Conservation (phyloP, 2,888 invertebrate species). For the Nomada hirtipes region DNA sequence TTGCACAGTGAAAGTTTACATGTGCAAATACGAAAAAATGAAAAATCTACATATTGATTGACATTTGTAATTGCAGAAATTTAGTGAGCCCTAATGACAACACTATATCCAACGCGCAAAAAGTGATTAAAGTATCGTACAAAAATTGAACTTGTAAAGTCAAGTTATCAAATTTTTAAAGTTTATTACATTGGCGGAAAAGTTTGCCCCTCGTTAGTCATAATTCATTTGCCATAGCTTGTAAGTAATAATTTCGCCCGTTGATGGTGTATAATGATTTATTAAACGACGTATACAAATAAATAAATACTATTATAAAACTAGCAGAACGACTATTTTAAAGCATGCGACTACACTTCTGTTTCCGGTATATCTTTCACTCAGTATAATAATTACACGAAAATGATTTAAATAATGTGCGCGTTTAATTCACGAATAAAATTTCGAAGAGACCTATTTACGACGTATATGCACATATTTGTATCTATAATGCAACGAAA, state of each 20-base stretch:
- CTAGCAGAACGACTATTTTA: background rate
- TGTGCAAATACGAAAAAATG: constrained; percentile 37
- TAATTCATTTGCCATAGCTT: constrained; percentile 31
- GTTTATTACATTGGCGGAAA: constrained; percentile 22
- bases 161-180: constrained; percentile 21
- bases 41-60: constrained; percentile 30
- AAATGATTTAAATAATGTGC: background rate
- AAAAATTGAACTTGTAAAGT: constrained; percentile 35
- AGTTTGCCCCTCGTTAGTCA: constrained; percentile 36
- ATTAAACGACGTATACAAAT: background rate
- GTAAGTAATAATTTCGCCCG: constrained; percentile 24
- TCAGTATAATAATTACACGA: background rate
- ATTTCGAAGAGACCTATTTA: background rate
- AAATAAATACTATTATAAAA: constrained; percentile 3
- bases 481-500: background rate
- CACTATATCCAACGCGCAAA: constrained; percentile 15
- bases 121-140: constrained; percentile 30
- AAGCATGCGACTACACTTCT: constrained; percentile 2
- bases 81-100: constrained; percentile 11
- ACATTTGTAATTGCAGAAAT: constrained; percentile 3
- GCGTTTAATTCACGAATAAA: constrained; percentile 2
- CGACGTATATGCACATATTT: constrained; percentile 1
- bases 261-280: background rate
- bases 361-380: background rate
- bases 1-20: constrained; percentile 15